Conservation (phyloP, 2,113 vertebrate species). For the Mesembrinibis cayennensis region DNA sequence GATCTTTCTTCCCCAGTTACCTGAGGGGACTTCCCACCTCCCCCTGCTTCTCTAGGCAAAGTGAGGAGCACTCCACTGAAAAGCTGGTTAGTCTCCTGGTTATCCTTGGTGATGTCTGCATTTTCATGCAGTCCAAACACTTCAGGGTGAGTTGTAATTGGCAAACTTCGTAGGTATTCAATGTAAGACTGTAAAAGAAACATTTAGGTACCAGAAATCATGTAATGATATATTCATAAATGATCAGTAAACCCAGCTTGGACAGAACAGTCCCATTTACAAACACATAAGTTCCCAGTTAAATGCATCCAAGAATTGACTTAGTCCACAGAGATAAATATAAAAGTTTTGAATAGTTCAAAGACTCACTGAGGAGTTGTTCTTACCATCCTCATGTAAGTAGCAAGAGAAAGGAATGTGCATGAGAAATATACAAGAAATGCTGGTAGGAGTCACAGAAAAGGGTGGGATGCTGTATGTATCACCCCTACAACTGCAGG, state of each 20-base stretch:
- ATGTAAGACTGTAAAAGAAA: slow-evolving; percentile 80
- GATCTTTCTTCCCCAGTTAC: slow-evolving; percentile 63
- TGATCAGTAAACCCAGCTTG: background rate
- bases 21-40: slow-evolving; percentile 87
- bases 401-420: background rate
- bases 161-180: slow-evolving; percentile 83
- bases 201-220: background rate
- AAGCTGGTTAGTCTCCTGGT: slow-evolving; percentile 93
- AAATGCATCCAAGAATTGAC: background rate
- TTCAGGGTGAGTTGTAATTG: slow-evolving; percentile 83
- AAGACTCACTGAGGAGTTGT: background rate
- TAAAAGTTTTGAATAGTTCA: background rate
- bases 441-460: background rate
- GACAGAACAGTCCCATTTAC: background rate
- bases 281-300: background rate
- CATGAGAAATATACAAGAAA: background rate
- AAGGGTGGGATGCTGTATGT: background rate
- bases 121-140: slow-evolving; percentile 94
- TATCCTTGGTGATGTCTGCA: slow-evolving; percentile 93
- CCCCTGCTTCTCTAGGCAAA: slow-evolving; percentile 84
- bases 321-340: background rate
- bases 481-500: background rate
- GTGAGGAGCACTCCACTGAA: slow-evolving; percentile 88
- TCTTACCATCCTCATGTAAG: background rate
- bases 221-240: background rate